Evolutionary conservation across 2,797 vertebrate genomes (phyloP), one percentile per base, ranked within the genome.

Genomic region (Nannoperca obscura): DNA sequence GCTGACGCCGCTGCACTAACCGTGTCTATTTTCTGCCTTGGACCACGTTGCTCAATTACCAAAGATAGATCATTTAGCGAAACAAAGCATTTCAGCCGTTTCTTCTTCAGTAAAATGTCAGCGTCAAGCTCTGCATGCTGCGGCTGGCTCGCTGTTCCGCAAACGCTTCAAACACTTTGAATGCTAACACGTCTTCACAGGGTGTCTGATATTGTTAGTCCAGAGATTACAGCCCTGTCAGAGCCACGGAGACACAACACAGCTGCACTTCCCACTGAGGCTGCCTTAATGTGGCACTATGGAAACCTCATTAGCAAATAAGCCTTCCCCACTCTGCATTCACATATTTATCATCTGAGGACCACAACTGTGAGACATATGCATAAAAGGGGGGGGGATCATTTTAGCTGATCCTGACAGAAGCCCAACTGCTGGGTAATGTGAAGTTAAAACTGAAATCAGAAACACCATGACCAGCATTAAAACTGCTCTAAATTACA

Each of bases 171-270:
- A 89, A 89, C 87, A 71, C 89, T 90, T 59, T 84, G 90, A 88
- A 94, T 81, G 89, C 83, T 89, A 88, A 88, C 88, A 81, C 69
- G 59, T 91, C 92, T 93, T 92, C 91, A 87, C 91, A 80, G 91
- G 91, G 88, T 81, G 91, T 91, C 91, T 92, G 89, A 89, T 93
- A 88, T 93, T 90, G 86, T 92, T 92, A 93, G 90, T 87, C 85
- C 86, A 88, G 90, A 93, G 92, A 94, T 95, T 94, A 94, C 88
- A 90, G 86, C 81, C 86, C 92, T 86, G 89, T 92, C 92, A 92
- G 88, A 87, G 82, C 78, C 87, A 52, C 19, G 80, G 83, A 93
- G 92, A 92, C 88, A 87, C 86, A 91, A 92, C 90, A 90, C 86
- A 88, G 91, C 93, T 91, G 88, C 89, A 88, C 89, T 88, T 89